A percentile compares a stretch with the other conserved stretches of the same genome.
Evolutionary conservation across 2,888 invertebrate genomes (phyloP).

Genomic region (Nebria brevicollis): DNA sequence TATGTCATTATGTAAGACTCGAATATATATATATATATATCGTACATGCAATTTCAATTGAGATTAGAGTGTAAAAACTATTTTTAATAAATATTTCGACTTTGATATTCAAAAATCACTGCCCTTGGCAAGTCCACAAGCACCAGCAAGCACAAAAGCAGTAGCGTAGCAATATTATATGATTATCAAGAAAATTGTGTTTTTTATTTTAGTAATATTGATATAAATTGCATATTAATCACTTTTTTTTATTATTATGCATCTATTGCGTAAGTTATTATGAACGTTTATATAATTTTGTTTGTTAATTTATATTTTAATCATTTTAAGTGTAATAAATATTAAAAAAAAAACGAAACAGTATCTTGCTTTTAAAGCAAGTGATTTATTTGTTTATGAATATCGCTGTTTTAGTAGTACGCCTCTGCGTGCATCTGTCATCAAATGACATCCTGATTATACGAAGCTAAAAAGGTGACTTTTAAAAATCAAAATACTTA

Average conservation of each 20-base stretch:
- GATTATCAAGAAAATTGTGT: background rate
- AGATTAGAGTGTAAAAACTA: background rate
- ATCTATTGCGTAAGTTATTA: background rate
- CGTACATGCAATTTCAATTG: conserved; percentile 17
- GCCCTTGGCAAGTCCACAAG: background rate
- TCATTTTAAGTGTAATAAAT: background rate
- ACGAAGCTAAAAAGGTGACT: conserved; percentile 35
- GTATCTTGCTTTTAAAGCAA: background rate
- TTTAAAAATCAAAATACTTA: conserved; percentile 30
- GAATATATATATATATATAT: background rate
- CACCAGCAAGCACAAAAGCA: background rate
- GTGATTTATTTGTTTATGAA: background rate
- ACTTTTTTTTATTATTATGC: background rate
- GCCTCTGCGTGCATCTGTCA: conserved; percentile 40
- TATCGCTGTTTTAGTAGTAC: background rate
- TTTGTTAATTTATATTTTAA: background rate
- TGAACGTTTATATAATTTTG: background rate
- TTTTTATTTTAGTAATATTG: background rate
- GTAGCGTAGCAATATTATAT: background rate
- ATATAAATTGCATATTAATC: background rate
- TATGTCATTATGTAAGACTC: background rate
- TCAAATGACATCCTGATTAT: conserved; percentile 30
- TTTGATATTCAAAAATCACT: background rate
- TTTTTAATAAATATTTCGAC: background rate
- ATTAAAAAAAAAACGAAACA: background rate